Conservation (phyloP, 2,888 invertebrate genomes). For the Harpalus rufipes region DNA sequence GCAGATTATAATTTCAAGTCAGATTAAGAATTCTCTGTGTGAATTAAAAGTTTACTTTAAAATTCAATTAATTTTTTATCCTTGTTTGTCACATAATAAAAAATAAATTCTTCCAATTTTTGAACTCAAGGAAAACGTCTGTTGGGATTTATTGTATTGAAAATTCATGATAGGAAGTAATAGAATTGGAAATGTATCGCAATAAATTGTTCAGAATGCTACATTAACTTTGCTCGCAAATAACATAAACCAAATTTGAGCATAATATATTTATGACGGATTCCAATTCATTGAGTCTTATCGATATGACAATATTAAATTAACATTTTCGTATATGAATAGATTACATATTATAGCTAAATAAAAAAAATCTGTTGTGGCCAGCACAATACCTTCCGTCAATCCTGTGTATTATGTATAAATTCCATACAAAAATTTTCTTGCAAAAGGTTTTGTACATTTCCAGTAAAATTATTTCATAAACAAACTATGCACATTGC, state of each 20-base stretch:
- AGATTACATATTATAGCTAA: too few relatives aligned
- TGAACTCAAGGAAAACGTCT: background rate
- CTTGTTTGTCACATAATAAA: background rate
- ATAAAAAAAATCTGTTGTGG: too few relatives aligned
- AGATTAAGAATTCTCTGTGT: background rate
- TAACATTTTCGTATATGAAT: background rate
- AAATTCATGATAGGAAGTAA: background rate
- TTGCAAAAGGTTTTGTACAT: too few relatives aligned
- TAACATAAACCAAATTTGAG: background rate
- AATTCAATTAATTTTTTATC: background rate
- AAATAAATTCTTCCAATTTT: background rate
- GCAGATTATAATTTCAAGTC: background rate
- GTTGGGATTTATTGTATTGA: background rate
- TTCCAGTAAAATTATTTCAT: too few relatives aligned
- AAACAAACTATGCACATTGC: too few relatives aligned
- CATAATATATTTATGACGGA: background rate
- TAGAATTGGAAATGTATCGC: background rate
- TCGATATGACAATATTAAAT: background rate
- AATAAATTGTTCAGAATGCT: background rate
- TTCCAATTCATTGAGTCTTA: background rate
- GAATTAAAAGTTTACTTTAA: background rate
- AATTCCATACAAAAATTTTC: too few relatives aligned
- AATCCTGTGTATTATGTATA: too few relatives aligned
- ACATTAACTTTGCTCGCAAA: background rate
- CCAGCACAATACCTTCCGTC: too few relatives aligned